These are phyloP conservation scores for Ceyx cyanopectus DNA, from an alignment of 2,113 vertebrate genomes.

Conservation along the genomic window DNA sequence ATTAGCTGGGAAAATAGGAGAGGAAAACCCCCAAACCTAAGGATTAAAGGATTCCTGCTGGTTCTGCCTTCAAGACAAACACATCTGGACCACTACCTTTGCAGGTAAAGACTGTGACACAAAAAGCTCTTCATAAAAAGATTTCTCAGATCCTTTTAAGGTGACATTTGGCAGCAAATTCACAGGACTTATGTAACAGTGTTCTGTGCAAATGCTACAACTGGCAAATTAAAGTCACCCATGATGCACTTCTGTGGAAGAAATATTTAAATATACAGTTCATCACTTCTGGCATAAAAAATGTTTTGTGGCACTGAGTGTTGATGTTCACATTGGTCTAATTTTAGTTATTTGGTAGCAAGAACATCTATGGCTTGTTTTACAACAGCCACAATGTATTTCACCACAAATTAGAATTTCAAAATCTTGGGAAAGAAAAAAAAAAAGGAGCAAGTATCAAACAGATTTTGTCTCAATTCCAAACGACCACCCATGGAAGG, in stretches of 20 bases:
- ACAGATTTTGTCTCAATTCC: neutral
- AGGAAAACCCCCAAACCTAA: neutral
- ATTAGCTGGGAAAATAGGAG: neutral
- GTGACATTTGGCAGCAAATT: neutral
- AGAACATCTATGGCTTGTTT: neutral
- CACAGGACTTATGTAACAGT: neutral
- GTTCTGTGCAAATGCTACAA: neutral
- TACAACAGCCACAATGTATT: neutral
- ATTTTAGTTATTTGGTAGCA: too few species aligned
- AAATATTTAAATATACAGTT: neutral
- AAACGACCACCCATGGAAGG: neutral
- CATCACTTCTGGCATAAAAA: neutral
- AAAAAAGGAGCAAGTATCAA: neutral
- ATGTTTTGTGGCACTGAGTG: neutral
- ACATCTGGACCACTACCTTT: neutral
- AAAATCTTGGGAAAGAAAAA: neutral
- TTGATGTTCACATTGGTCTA: neutral
- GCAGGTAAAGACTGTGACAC: neutral
- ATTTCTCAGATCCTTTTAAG: neutral
- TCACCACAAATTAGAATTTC: neutral
- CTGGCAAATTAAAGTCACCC: neutral
- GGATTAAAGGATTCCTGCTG: neutral
- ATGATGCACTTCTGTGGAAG: neutral
- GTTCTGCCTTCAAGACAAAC: neutral
- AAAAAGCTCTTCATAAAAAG: neutral